phyloP scores from a whole-genome alignment of 2,888 invertebrate species.

The Polymixis lichenea region DNA sequence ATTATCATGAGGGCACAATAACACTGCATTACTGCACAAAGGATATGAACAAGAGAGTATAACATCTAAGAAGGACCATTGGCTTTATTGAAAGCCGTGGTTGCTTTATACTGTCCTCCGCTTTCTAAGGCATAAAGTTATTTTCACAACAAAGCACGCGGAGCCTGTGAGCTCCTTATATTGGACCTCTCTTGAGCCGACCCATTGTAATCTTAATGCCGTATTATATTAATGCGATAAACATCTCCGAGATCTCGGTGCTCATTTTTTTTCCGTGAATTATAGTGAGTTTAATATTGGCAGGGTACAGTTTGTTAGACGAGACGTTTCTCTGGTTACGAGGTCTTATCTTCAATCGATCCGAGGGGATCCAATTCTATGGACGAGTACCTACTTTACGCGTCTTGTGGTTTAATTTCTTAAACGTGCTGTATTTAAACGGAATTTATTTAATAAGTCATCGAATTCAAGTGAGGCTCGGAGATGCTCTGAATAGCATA shows the following conservation, averaged over 20 bases:
- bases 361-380: slow-evolving; percentile 82
- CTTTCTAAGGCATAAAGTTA: slow-evolving; percentile 88
- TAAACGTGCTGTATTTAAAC: slow-evolving; percentile 49
- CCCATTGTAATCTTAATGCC: slow-evolving; percentile 90
- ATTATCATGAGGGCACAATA: slow-evolving; percentile 72
- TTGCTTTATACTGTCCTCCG: slow-evolving; percentile 84
- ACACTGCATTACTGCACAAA: slow-evolving; percentile 85
- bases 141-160: slow-evolving; percentile 89
- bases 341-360: slow-evolving; percentile 81
- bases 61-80: slow-evolving; percentile 83
- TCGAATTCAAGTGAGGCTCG: slow-evolving; percentile 46
- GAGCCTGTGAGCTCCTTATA: slow-evolving; percentile 87
- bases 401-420: slow-evolving; percentile 73
- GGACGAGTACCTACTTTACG: slow-evolving; percentile 76
- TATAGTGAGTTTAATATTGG: slow-evolving; percentile 85
- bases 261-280: slow-evolving; percentile 82
- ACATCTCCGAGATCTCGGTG: slow-evolving; percentile 85
- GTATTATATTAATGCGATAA: slow-evolving; percentile 91
- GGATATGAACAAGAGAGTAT: slow-evolving; percentile 81
- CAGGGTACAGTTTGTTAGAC: slow-evolving; percentile 76
- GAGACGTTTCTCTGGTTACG: slow-evolving; percentile 82
- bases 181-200: slow-evolving; percentile 89
- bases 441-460: slow-evolving; percentile 54
- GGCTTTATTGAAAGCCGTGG: slow-evolving; percentile 87
- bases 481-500: slow-evolving; percentile 62